Percentiles rank a stretch among this genome's conserved stretches.
phyloP scores from a whole-genome alignment of 2,888 invertebrate species.

The Ennomos fuscantarius region DNA sequence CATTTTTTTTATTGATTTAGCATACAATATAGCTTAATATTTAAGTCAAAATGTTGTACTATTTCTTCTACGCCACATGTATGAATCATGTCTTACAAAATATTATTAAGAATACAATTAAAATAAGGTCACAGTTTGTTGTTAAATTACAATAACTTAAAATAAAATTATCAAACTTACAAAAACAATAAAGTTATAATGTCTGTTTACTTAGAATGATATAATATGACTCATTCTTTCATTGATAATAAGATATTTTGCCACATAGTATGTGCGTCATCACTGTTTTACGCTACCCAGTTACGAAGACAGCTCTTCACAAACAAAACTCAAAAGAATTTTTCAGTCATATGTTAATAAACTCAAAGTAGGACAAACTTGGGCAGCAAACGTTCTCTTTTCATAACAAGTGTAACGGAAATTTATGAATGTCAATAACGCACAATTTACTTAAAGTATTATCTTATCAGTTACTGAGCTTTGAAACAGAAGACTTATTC shows the following conservation, averaged over 20 bases:
- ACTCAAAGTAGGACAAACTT: conserved; percentile 20
- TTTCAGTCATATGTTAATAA: conserved; percentile 16
- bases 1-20: too few species aligned
- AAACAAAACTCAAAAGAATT: conserved; percentile 8
- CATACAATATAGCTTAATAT: too few species aligned
- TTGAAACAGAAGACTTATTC: too few species aligned
- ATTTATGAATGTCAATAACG: conserved; percentile 12
- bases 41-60: too few species aligned
- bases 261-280: conserved; percentile 19
- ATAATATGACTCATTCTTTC: conserved; percentile 1
- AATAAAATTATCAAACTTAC: too few species aligned
- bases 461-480: too few species aligned
- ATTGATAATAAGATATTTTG: conserved; percentile 7
- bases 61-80: too few species aligned
- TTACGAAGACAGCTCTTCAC: conserved; percentile 9
- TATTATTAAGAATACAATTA: too few species aligned
- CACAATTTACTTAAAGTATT: not conserved
- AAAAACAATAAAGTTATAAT: not conserved
- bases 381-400: conserved; percentile 2
- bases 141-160: too few species aligned
- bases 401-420: conserved; percentile 8
- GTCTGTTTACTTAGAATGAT: not conserved
- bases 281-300: not conserved
- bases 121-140: too few species aligned
- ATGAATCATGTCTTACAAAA: too few species aligned